Base-by-base conservation (phyloP, 2,888 invertebrate species). In the Andrena bucephala region DNA sequence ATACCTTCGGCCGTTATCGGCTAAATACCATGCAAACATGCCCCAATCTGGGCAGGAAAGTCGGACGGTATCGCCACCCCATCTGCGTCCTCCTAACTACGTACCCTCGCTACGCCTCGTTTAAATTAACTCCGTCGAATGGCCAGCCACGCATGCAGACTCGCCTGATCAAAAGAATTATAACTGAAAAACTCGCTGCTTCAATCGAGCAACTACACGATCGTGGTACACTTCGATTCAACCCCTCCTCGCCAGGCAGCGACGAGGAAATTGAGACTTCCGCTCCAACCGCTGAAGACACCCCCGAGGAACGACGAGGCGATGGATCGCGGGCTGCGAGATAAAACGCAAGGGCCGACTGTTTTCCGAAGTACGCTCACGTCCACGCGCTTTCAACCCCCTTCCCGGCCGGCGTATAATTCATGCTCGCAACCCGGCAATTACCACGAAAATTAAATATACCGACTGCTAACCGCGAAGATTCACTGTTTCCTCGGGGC, bases 21-120 rank as follows among this genome's bases (percentile, higher is more conserved):
- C 71, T 90, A 91, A 91, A 91, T 86, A 91, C 90, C 91, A 90
- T 91, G 91, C 91, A 91, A 91, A 91, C 91, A 91, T 88, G 86
- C 85, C 85, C 90, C 89, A 89, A 91, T 88, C 91, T 88, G 77
- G 84, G 59, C 80, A 80, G 85, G 85, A 87, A 90, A 86, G 85
- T 83, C 89, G 82, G 76, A 54, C 62, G 78, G 73, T 89, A 90
- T 90, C 90, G 75, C 73, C 70, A 60, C 63, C 81, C 79, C 77
- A 86, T 90, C 90, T 79, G 68, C 89, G 79, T 81, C 83, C 76
- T 73, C 36, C 84, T 57, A 71, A 52, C 78, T 66, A 70, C 71
- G 72, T 52, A 27, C 24, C 0, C 63, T 33, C 27, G 57, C 71
- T 80, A 80, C 75, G 73, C 75, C 63, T 31, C 50, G 67, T 85